Evolutionary conservation across 2,888 invertebrate species (phyloP), one percentile per base, ranked within the genome.

Genomic region (Bellardia bayeri): DNA sequence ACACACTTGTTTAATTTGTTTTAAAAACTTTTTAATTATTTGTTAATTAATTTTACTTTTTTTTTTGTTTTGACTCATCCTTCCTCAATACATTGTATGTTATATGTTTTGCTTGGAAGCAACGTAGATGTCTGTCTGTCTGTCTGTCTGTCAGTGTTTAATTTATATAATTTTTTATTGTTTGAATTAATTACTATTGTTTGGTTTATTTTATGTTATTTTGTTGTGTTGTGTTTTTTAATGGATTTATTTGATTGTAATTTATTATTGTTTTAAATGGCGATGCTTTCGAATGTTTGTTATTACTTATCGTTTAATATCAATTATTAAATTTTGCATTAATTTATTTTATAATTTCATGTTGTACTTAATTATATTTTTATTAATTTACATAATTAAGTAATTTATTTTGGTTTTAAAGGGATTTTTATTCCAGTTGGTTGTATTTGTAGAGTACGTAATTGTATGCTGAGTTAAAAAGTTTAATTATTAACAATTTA

Each of bases 131-230:
- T 23, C 23, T 0, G 6, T 37, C 30, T 54, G 82, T 75, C 82
- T 6, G 1, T 23, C 23, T 0, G 6, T 37, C 30, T 54, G 82
- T 75, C 82, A 82, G 75, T 75, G 74, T 82, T 74, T 79, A 16
- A 71, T 71, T 66, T 58, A 49, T 51, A 69, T 69, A 1, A 75
- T 30, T 49, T 45, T 13, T 75, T 63, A 6, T 76, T 76, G 40
- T 63, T 82, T 30, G 37, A 76, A 69, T 76, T 76, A 61, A 82
- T 82, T 75, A 14, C 68, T 33, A 45, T 61, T 54, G 61, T 63
- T 69, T 42, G 8, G 14, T 54, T 40, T 49, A 40, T 23, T 56
- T 40, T 42, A 3, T 16, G 69, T 42, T 61, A 16, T 69, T 69
- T 8, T 54, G n/a, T 63, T 45, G 58, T 56, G 42, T 66, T 23